These are phyloP conservation scores for Ceyx cyanopectus DNA, from an alignment of 2,113 vertebrate genomes.

Conservation along the genomic window DNA sequence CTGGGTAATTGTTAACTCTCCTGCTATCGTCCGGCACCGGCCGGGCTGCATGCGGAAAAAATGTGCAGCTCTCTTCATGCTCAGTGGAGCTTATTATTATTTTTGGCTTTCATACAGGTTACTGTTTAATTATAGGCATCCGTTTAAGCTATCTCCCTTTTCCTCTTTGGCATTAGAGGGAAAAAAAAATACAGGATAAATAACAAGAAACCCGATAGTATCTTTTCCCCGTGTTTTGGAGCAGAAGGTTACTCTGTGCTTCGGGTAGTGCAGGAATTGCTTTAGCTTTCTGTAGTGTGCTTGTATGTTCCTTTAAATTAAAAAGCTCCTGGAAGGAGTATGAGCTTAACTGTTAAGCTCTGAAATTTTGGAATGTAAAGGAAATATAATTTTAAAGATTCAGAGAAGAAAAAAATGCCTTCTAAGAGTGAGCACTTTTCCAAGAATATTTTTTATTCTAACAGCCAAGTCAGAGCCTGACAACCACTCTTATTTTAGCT, in stretches of 20 bases:
- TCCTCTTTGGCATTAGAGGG: slow-evolving; percentile 36
- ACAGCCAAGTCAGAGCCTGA: slow-evolving; percentile 51
- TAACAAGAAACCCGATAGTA: slow-evolving; percentile 6
- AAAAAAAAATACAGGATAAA: slow-evolving; percentile 30
- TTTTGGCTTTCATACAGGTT: slow-evolving; percentile 69
- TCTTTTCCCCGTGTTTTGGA: background rate
- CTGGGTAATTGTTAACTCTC: slow-evolving; percentile 63
- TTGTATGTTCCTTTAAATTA: slow-evolving; percentile 33
- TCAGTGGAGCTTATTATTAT: slow-evolving; percentile 59
- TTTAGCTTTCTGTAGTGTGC: background rate
- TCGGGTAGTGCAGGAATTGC: background rate
- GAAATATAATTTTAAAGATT: slow-evolving; percentile 11
- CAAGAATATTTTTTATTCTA: slow-evolving; percentile 38
- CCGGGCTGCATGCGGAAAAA: slow-evolving; percentile 61
- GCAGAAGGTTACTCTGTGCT: slow-evolving; percentile 10
- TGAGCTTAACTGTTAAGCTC: background rate
- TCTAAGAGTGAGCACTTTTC: slow-evolving; percentile 7
- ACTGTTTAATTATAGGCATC: slow-evolving; percentile 69
- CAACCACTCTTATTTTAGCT: slow-evolving; percentile 68
- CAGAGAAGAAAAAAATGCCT: slow-evolving; percentile 1
- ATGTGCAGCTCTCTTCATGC: slow-evolving; percentile 59
- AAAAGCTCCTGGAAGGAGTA: slow-evolving; percentile 14
- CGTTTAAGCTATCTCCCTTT: slow-evolving; percentile 54
- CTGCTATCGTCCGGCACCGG: slow-evolving; percentile 35
- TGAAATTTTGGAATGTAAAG: slow-evolving; percentile 20